Base-by-base conservation (phyloP, 1,140 invertebrate species). In the Procambarus clarkii region DNA sequence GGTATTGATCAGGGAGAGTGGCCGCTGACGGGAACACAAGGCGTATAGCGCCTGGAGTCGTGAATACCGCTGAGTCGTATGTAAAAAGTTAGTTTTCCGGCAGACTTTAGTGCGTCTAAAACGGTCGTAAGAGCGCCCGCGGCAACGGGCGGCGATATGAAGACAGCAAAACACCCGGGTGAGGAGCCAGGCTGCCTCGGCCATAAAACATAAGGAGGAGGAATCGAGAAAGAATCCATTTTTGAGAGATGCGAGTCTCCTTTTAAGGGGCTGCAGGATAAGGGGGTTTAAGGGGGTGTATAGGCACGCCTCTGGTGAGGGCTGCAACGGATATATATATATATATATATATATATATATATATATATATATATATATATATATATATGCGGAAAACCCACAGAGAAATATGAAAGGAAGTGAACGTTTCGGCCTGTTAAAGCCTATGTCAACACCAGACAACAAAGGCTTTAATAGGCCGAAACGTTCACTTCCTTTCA, bases 21-120 rank as follows among this genome's bases (percentile, higher is more conserved):
- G n/a, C n/a, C 69, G 69, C 7, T 74, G 69, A 74, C 69, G 69
- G 69, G n/a, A 21, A 34, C 1, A 74, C 69, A 74, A 7, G 24
- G n/a, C 5, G 69, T 0, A 21, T 8, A 8, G 34, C 69, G n/a
- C 69, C 15, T 74, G n/a, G 34, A 34, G n/a, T 34, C 69, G 2
- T 34, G n/a, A 44, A 34, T 74, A 74, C 24, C 69, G 4, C 69
- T 34, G 69, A 74, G 69, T 74, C 24, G 69, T 34, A 34, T 34
- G 69, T 74, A 74, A 71, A 74, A 74, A 74, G 24, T 44, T 34
- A 34, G 69, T 74, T 74, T 74, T 74, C 69, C n/a, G 69, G 24
- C 24, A 24, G 69, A 74, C 69, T 74, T 74, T 74, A 74, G 69
- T 34, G 69, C 69, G 4, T 74, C n/a, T 74, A 74, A 74, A 74